Evolutionary conservation across 2,797 vertebrate genomes (phyloP).

Genomic region (Hydrolagus colliei): DNA sequence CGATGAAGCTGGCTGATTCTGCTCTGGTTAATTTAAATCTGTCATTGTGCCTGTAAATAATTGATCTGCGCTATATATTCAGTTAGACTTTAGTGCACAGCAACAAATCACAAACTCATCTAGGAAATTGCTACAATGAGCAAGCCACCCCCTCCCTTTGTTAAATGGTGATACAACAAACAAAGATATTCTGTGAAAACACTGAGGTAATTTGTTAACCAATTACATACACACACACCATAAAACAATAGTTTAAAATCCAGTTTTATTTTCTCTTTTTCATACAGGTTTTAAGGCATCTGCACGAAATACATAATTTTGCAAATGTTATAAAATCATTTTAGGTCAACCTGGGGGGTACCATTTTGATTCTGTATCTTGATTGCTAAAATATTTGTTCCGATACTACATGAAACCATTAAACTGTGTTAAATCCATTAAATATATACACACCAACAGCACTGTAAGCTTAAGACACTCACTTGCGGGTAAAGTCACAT

Average conservation of each 20-base stretch:
- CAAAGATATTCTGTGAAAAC: no score
- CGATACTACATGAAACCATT: slow-evolving; percentile 62
- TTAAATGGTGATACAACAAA: no score
- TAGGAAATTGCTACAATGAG: no score
- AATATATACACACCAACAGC: slow-evolving; percentile 80
- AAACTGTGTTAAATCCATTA: slow-evolving; percentile 78
- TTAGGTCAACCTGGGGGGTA: slow-evolving; percentile 47
- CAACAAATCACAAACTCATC: no score
- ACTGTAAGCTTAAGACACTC: slow-evolving; percentile 65
- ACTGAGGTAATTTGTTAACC: no score
- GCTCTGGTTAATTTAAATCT: no score
- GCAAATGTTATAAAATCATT: slow-evolving; percentile 59
- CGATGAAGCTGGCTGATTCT: no score
- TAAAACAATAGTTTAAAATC: slow-evolving; percentile 60
- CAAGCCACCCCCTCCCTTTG: no score
- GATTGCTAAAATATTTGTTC: slow-evolving; percentile 45
- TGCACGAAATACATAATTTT: slow-evolving; percentile 56
- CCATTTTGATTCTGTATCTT: slow-evolving; percentile 47
- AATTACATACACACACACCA: no score
- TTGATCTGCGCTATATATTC: no score
- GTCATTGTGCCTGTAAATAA: no score
- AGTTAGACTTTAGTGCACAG: no score
- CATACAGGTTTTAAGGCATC: slow-evolving; percentile 76
- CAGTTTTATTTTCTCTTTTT: slow-evolving; percentile 64
- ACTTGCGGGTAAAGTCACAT: slow-evolving; percentile 65